phyloP scores from a whole-genome alignment of 2,797 vertebrate species.

The Gymnopithys bicolor region DNA sequence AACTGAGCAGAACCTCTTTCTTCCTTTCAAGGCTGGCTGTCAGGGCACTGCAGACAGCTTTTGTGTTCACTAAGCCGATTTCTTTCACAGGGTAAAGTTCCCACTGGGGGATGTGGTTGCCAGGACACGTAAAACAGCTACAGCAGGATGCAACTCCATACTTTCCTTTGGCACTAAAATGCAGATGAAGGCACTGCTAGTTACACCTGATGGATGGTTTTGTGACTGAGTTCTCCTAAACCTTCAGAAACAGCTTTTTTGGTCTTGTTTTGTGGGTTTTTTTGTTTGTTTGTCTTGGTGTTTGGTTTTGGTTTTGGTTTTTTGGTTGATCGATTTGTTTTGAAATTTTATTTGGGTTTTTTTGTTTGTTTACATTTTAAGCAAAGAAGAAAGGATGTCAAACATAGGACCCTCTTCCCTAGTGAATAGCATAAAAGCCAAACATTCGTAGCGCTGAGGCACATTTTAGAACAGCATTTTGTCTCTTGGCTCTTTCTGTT shows the following conservation, averaged over 20 bases:
- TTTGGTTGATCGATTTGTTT: background rate
- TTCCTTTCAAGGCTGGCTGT: constrained; percentile 60
- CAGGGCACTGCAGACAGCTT: constrained; percentile 57
- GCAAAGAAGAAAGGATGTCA: background rate
- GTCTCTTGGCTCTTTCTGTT: background rate
- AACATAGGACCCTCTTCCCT: background rate
- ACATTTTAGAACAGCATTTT: background rate
- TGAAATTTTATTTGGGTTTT: background rate
- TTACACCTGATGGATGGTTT: background rate
- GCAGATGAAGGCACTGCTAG: background rate
- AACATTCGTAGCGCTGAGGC: accelerated
- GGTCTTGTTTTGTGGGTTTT: background rate
- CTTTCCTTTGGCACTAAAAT: background rate
- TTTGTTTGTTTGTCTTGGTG: background rate
- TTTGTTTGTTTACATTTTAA: background rate
- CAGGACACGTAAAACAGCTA: constrained; percentile 66
- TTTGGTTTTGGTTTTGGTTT: accelerated
- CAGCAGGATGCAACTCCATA: background rate
- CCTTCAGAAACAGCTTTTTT: background rate
- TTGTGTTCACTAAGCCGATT: constrained; percentile 67
- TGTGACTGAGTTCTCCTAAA: background rate
- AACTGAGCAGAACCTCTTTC: constrained; percentile 49
- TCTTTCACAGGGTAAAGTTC: constrained; percentile 63
- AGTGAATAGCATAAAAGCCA: background rate
- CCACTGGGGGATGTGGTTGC: constrained; percentile 73